Evolutionary conservation across 2,888 invertebrate genomes (phyloP), one percentile per base, ranked within the genome.

Genomic region (Lacanobia oleracea): DNA sequence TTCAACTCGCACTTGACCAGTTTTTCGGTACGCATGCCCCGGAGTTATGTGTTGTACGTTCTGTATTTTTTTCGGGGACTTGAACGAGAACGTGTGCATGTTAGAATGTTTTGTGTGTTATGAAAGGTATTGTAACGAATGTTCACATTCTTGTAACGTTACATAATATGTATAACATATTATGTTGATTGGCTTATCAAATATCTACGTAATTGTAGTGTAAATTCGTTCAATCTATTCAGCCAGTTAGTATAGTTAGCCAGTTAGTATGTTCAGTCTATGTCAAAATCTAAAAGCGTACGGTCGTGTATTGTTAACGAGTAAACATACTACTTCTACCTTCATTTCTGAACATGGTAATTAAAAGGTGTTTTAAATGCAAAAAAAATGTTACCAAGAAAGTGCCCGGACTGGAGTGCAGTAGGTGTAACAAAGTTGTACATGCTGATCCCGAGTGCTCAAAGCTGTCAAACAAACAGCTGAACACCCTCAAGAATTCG

Each of bases 31-130:
- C 68, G 63, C 64, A 66, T 62, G 65, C 67, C 68, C 37, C 4
- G 54, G 60, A 79, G 63, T 83, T 72, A 86, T 84, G 81, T 53
- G 33, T 65, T 69, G 65, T 72, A 75, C 69, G 71, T 79, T 81
- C 33, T 67, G n/a, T 72, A 53, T 67, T 62, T 64, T 33, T 71
- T 65, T 23, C 7, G 1, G 16, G 9, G 2, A 10, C 27, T 1
- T 27, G 27, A 27, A 27, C 27, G 21, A 67, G 10, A 45, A 21
- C 50, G 37, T 62, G 56, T 23, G 16, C 53, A n/a, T 18, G 10
- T n/a, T 9, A n/a, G 45, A 43, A 71, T 81, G 43, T 54, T 74
- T 63, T 51, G 16, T 43, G 12, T 62, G 48, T 48, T 59, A 48
- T 56, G 51, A 51, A 57, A 57, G 51, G 40, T 62, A 50, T 50